Evolutionary conservation across 2,888 invertebrate species (phyloP).

Genomic region (Scaptomyza reducta): DNA sequence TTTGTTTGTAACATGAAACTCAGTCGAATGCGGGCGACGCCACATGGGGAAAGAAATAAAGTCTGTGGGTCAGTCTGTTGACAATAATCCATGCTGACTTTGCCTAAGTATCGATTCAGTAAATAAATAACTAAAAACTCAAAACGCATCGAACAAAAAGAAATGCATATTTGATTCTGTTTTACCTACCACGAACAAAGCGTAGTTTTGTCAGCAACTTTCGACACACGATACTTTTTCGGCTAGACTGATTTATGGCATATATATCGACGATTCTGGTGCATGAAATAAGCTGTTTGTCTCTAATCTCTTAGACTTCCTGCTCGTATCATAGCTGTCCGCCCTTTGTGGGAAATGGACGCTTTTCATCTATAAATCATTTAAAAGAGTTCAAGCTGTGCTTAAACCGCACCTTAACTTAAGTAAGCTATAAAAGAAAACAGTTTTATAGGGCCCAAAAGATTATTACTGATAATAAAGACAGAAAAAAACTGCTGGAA

Average conservation of each 20-base stretch:
- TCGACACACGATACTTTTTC: constrained; percentile 43
- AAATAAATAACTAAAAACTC: constrained; percentile 48
- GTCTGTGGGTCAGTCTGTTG: constrained; percentile 36
- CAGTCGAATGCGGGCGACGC: constrained; percentile 32
- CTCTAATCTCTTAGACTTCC: not conserved
- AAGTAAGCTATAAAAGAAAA: constrained; percentile 2
- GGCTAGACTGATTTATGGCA: constrained; percentile 3
- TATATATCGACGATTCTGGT: constrained; percentile 15
- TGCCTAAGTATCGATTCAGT: constrained; percentile 18
- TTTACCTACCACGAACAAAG: constrained; percentile 33
- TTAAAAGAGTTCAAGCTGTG: constrained; percentile 9
- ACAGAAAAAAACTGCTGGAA: no score
- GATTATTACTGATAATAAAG: no score
- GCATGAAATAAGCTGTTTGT: not conserved
- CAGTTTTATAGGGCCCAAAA: not conserved
- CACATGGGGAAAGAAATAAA: constrained; percentile 47
- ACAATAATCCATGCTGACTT: constrained; percentile 19
- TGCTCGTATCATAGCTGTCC: constrained; percentile 9
- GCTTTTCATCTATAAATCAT: not conserved
- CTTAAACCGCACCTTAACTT: not conserved
- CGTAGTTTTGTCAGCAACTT: constrained; percentile 44
- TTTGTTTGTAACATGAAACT: constrained; percentile 58
- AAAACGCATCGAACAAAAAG: constrained; percentile 12
- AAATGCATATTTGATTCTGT: constrained; percentile 15
- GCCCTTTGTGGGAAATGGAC: not conserved